These are phyloP conservation scores for Porphyrio hochstetteri DNA, from an alignment of 2,113 vertebrate species.

Conservation along the genomic window DNA sequence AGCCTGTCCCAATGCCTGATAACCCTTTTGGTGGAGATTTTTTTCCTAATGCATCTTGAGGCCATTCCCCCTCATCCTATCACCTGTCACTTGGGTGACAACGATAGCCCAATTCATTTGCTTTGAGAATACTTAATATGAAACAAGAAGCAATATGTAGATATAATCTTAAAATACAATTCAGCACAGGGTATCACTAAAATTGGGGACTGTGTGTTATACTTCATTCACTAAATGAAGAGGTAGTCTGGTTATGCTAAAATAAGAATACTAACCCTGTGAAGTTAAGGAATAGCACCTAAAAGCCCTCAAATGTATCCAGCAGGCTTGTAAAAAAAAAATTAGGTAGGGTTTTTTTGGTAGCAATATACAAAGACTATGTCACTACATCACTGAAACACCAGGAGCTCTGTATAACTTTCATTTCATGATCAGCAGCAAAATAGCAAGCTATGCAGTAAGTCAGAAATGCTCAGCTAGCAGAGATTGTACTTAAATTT, in stretches of 20 bases:
- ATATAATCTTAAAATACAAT: conserved; percentile 17
- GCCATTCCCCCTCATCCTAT: too few relatives aligned
- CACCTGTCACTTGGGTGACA: too few relatives aligned
- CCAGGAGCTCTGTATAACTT: background rate
- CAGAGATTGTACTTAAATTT: background rate
- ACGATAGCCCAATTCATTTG: background rate
- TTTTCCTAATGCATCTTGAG: too few relatives aligned
- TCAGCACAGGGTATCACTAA: background rate
- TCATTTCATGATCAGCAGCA: background rate
- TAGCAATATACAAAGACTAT: background rate
- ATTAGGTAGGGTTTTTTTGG: background rate
- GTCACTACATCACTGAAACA: background rate
- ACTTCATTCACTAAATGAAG: conserved; percentile 37
- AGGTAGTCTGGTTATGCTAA: background rate
- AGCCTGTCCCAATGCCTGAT: too few relatives aligned
- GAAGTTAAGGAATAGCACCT: background rate
- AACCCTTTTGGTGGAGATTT: too few relatives aligned
- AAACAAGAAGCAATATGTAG: background rate
- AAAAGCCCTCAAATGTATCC: background rate
- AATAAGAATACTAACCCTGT: background rate
- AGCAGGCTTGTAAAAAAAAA: background rate
- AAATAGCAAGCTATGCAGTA: background rate
- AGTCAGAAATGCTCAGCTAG: background rate
- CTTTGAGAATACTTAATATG: conserved; percentile 21
- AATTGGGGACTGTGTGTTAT: background rate